Conservation (phyloP, 2,888 invertebrate genomes). For the Leucophora obtusa region DNA sequence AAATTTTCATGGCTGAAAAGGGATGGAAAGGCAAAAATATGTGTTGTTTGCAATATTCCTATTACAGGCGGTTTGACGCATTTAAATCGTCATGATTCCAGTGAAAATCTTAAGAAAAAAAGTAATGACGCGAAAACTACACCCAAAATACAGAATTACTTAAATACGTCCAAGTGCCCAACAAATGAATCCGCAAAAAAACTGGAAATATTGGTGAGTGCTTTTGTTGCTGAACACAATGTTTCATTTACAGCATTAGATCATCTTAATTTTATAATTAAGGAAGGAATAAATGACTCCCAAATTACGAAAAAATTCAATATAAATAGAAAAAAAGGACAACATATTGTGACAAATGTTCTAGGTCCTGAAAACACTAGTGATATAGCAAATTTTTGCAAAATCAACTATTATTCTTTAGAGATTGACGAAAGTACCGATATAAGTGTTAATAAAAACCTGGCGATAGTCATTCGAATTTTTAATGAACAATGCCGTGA, state of each 20-base stretch:
- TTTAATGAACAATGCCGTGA: no score
- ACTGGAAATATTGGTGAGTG: constrained; percentile 10
- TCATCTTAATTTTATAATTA: constrained; percentile 11
- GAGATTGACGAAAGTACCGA: no score
- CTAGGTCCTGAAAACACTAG: no score
- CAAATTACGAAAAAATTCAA: not conserved
- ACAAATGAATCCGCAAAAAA: not conserved
- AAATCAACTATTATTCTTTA: no score
- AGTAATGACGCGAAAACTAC: no score
- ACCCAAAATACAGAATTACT: no score
- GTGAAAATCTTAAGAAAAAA: not conserved
- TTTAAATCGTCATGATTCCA: not conserved
- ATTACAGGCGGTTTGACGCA: not conserved
- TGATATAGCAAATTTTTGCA: not conserved
- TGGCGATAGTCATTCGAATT: no score
- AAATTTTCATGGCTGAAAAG: not conserved
- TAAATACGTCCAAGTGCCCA: not conserved
- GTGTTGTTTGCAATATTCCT: not conserved
- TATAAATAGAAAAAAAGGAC: constrained; percentile 10
- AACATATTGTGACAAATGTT: constrained; percentile 17
- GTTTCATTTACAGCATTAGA: constrained; percentile 7
- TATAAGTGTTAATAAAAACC: no score
- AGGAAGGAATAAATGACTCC: not conserved
- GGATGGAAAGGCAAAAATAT: not conserved
- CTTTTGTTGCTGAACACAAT: constrained; percentile 30